Conservation (phyloP, 2,888 invertebrate species). For the Synanthedon vespiformis region DNA sequence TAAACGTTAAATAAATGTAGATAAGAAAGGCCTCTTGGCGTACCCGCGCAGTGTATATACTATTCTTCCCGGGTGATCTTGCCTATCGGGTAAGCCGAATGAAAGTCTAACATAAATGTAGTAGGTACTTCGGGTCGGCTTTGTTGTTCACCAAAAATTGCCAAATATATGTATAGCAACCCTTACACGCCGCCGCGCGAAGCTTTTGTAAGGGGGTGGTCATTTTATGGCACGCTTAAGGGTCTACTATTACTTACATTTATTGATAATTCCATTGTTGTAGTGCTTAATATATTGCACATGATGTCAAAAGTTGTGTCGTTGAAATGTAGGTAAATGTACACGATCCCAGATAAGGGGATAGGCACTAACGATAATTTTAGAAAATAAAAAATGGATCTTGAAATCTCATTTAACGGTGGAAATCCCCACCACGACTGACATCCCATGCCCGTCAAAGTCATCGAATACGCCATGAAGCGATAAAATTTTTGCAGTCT, state of each 20-base stretch:
- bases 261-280: slow-evolving; percentile 1
- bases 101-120: no score
- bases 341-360: slow-evolving; percentile 5
- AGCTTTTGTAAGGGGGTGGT: no score
- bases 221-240: no score
- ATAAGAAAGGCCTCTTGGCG: no score
- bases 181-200: no score
- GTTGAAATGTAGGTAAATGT: slow-evolving; percentile 4
- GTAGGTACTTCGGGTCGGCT: no score
- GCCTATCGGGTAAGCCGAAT: no score
- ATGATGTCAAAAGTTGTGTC: slow-evolving; percentile 5
- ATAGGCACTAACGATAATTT: neutral
- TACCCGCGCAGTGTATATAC: no score
- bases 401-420: slow-evolving; percentile 3
- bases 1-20: no score
- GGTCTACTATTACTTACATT: slow-evolving; percentile 3
- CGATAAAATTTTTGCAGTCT: slow-evolving; percentile 5
- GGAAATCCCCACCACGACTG: slow-evolving; percentile 9
- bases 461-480: slow-evolving; percentile 3
- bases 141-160: no score
- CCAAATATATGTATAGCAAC: no score
- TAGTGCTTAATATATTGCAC: slow-evolving; percentile 5
- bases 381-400: neutral
- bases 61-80: no score
- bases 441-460: slow-evolving; percentile 2